Base-by-base conservation (phyloP, 2,113 vertebrate genomes). In the Indicator maculatus region DNA sequence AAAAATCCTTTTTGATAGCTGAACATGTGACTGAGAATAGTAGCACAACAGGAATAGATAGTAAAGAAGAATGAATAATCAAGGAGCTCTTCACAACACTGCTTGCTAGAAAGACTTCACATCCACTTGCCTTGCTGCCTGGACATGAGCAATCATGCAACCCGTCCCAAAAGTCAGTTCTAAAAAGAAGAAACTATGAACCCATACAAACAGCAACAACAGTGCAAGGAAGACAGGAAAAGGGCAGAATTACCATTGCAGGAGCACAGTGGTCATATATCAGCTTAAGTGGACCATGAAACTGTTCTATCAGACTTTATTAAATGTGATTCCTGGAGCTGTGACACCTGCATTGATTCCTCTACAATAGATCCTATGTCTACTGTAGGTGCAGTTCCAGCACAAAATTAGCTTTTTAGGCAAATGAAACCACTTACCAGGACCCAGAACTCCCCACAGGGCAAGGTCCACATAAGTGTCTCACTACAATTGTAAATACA, bases 121-220 rank as follows among this genome's bases (percentile, higher is more conserved):
- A 36, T 15, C 61, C 31, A 30, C 47, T 5, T 67, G 71, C 19
- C 38, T 69, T 77, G 39, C 16, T 41, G 38, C 70, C 44, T 1
- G 14, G 39, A 52, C 24, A 9, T 39, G 12, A 60, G 21, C 31
- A 53, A 16, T 38, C 33, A 61, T 0, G 6, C 12, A 55, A n/a
- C 16, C 73, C 55, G 64, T n/a, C 58, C 59, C 78, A 89, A 91
- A 83, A 67, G 30, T 12, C 64, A 72, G 4, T 15, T 38, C 41
- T 38, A 44, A 45, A 39, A 50, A 5, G 28, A 41, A 82, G 41
- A 59, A 75, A 53, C 24, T 55, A 55, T n/a, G 10, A 31, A n/a
- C 30, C 19, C 39, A 17, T 18, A 16, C 23, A 27, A 66, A 67
- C 0, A 0, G 64, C 23, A 59, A 4, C 0, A 41, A 31, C 30